Evolutionary conservation across 2,888 invertebrate genomes (phyloP), one percentile per base, ranked within the genome.

Genomic region (Drosophila mettleri): DNA sequence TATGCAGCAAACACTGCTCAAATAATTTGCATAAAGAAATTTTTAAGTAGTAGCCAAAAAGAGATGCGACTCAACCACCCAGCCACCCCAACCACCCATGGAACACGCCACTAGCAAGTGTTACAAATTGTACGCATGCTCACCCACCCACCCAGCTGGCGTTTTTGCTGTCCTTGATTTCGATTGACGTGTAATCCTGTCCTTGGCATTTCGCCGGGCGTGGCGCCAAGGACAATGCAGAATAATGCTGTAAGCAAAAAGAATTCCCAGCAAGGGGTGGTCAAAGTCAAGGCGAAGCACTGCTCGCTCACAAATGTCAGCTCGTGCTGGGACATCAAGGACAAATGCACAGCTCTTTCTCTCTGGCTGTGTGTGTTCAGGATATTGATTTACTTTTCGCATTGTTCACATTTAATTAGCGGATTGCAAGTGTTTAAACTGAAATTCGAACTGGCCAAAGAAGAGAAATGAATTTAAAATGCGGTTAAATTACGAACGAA

Each of bases 21-120:
- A 78, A 81, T 85, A 87, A 87, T 89, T 90, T 89, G 90, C 90
- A 89, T 89, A 90, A 79, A 80, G 74, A 70, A 69, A 72, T 66
- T 63, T 68, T 63, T 78, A 84, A 88, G 87, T 86, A 85, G 84
- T 81, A 75, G 36, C 69, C 46, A 80, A 80, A 69, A 36, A 8
- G 24, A 9, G 36, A 34, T 24, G 31, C 31, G 29, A 46, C 36
- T 41, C 20, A 18, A 20, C 61, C 45, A 62, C 61, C 45, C 61
- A 61, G 18, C 22, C 62, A 38, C 34, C 36, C 29, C 27, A 49
- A 6, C 18, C 22, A 68, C 38, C 39, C 52, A 58, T 5, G n/a
- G n/a, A 58, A 10, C 41, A 22, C 46, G 24, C n/a, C 24, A 41
- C 24, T 31, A 38, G 31, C 55, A 31, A 61, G 46, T 53, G 29